A percentile compares a stretch with the other conserved stretches of the same genome.
Evolutionary conservation across 1,140 invertebrate genomes (phyloP).

Genomic region (Anastatus disparis): DNA sequence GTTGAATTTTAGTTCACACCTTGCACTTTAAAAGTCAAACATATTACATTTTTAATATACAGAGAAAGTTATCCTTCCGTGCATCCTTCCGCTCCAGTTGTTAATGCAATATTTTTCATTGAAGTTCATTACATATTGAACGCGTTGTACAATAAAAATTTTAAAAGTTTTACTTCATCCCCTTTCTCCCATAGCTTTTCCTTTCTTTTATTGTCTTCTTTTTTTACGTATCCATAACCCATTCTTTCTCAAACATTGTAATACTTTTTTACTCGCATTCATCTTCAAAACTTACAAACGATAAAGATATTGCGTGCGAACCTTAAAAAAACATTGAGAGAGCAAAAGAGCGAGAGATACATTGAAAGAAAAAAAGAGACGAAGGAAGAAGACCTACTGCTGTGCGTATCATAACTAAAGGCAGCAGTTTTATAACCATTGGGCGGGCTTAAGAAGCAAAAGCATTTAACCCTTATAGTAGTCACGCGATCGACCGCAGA

Average conservation of each 20-base stretch:
- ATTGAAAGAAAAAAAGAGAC: neutral
- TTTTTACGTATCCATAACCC: neutral
- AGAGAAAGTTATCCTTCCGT: neutral
- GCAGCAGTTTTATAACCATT: no score
- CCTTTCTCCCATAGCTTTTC: conserved; percentile 1
- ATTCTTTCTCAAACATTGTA: neutral
- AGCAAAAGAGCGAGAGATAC: neutral
- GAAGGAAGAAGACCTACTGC: neutral
- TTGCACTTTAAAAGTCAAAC: neutral
- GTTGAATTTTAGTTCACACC: neutral
- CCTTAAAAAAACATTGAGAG: neutral
- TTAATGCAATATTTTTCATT: no score
- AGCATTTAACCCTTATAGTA: no score
- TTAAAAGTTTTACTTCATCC: conserved; percentile 5
- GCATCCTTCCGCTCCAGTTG: conserved; percentile 7
- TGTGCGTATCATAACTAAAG: no score
- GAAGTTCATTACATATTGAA: no score
- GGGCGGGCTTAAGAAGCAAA: neutral
- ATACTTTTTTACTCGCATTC: no score
- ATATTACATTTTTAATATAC: neutral
- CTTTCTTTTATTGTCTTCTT: neutral
- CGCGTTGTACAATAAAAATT: neutral
- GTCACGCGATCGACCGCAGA: no score
- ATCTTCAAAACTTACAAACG: neutral
- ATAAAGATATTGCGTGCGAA: conserved; percentile 22